Evolutionary conservation across 2,888 invertebrate species (phyloP).

Genomic region (Tetragonula carbonaria): DNA sequence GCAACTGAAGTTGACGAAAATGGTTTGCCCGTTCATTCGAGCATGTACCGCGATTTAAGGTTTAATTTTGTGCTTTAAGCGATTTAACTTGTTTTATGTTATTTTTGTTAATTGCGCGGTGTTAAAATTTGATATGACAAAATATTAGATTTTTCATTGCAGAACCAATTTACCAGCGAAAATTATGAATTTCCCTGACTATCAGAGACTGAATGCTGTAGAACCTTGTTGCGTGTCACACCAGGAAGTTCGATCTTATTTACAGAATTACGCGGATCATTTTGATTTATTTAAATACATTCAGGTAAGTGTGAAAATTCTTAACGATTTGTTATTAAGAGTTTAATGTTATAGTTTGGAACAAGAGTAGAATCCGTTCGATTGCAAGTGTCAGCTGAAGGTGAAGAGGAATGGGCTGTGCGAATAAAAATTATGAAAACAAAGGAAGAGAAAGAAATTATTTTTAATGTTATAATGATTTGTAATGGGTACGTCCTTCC

Average conservation of each 20-base stretch:
- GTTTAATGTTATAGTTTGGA: constrained; percentile 81
- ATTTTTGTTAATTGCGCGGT: not conserved
- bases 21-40: constrained; percentile 89
- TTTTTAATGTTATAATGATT: constrained; percentile 88
- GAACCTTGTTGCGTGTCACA: constrained; percentile 88
- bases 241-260: constrained; percentile 88
- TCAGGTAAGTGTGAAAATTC: constrained; percentile 84
- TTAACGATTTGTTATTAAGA: not conserved
- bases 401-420: constrained; percentile 84
- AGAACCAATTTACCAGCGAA: constrained; percentile 93
- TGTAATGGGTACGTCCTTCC: constrained; percentile 87
- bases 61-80: constrained; percentile 72
- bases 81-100: not conserved
- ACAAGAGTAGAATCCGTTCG: constrained; percentile 84
- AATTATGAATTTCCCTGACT: constrained; percentile 91
- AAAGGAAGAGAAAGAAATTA: constrained; percentile 82
- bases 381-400: not conserved
- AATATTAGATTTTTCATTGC: not conserved
- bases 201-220: constrained; percentile 85
- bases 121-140: not conserved
- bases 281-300: constrained; percentile 87
- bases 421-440: constrained; percentile 84
- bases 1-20: constrained; percentile 87
- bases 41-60: constrained; percentile 92
- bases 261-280: constrained; percentile 87